Conservation (phyloP, 2,888 invertebrate species). For the Philereme transversata region DNA sequence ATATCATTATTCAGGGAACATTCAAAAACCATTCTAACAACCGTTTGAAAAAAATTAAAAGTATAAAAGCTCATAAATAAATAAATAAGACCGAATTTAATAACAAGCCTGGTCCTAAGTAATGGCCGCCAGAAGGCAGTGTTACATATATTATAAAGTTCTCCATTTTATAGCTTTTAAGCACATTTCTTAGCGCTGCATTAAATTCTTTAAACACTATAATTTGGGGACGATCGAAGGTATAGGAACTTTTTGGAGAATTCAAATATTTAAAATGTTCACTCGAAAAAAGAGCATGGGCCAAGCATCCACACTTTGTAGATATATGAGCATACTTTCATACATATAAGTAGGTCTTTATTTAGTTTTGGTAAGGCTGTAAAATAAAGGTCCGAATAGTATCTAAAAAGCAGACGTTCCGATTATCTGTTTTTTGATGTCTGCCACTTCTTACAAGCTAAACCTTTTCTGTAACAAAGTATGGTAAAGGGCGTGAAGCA, state of each 20-base stretch:
- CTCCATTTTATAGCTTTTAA: slow-evolving; percentile 76
- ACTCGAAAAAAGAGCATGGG: slow-evolving; percentile 7
- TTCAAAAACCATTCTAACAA: background rate
- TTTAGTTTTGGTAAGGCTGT: background rate
- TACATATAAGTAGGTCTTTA: no score
- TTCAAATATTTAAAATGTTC: slow-evolving; percentile 46
- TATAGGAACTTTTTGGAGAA: slow-evolving; percentile 61
- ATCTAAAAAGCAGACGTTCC: slow-evolving; percentile 6
- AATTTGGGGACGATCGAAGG: slow-evolving; percentile 67
- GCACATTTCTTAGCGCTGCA: slow-evolving; percentile 77
- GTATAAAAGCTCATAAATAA: slow-evolving; percentile 73
- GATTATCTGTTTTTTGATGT: slow-evolving; percentile 1
- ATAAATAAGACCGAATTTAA: slow-evolving; percentile 82
- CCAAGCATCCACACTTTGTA: background rate
- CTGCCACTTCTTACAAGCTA: slow-evolving; percentile 10
- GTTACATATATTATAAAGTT: slow-evolving; percentile 75
- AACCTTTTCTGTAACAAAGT: slow-evolving; percentile 10
- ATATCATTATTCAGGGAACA: background rate
- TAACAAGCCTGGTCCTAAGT: slow-evolving; percentile 77
- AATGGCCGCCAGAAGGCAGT: slow-evolving; percentile 80
- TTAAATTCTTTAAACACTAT: slow-evolving; percentile 80
- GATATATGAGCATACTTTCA: background rate
- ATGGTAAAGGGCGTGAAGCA: slow-evolving; percentile 18
- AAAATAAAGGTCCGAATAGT: background rate
- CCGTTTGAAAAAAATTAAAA: slow-evolving; percentile 10